Evolutionary conservation across 2,113 vertebrate genomes (phyloP), one percentile per base, ranked within the genome.

Genomic region (Calypte anna): DNA sequence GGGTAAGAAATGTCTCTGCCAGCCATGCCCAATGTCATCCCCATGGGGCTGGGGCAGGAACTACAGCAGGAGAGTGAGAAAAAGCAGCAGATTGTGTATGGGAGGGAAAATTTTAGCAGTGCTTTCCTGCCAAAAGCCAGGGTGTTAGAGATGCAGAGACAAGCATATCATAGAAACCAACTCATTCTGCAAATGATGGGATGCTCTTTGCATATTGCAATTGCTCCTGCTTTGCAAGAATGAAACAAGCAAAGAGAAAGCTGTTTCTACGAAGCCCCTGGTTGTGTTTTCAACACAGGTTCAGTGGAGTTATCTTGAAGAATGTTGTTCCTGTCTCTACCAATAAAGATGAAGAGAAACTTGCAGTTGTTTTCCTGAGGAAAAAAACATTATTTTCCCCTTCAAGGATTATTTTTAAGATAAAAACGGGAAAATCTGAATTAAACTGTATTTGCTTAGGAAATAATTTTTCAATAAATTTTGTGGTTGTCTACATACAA

Each of bases 1-100:
- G 58, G 57, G 31, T 17, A 53, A 40, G 64, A 36, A 10, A n/a
- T 6, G 5, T 7, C 30, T 62, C 17, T 48, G 25, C 20, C 36
- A 31, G 4, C 40, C 1, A 0, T 6, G 21, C 18, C 14, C 36
- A 38, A 43, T 1, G 1, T 5, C 55, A 83, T 70, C 46, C 50
- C 27, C 17, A 2, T 4, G 14, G 27, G 73, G 28, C 44, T 57
- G 69, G 72, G 61, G 50, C 24, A 38, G 53, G 24, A 91, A 3
- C 18, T 36, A 46, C 73, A 69, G 70, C 59, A 54, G 36, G n/a
- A 24, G 3, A 27, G 15, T 4, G 10, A 27, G 62, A 33, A 36
- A 44, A 4, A 28, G 17, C 14, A 74, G 33, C 48, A 78, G 31
- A 51, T 17, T 77, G 5, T 17, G 4, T 0, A 40, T 24, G 12